phyloP scores from a whole-genome alignment of 2,888 invertebrate genomes.

The Xylota sylvarum region DNA sequence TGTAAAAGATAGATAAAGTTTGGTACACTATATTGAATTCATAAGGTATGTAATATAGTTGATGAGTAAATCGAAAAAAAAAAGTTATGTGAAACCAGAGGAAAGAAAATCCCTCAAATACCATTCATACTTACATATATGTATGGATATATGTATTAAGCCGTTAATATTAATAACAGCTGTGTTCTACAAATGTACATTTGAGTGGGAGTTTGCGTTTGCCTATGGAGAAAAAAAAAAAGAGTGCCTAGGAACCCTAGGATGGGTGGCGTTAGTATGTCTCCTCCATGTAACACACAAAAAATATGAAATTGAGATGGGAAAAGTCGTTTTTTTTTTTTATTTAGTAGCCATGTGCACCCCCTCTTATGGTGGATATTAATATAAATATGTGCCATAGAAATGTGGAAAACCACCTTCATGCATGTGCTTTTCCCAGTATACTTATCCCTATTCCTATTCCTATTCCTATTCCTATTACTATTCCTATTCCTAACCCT shows the following conservation, averaged over 20 bases:
- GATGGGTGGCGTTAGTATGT: background rate
- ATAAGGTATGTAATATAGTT: constrained; percentile 1
- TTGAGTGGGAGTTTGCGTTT: constrained; percentile 24
- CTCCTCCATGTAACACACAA: no score
- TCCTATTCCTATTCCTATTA: no score
- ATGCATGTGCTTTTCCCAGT: constrained; percentile 20
- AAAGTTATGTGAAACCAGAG: no score
- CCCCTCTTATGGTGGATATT: background rate
- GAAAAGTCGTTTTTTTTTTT: background rate
- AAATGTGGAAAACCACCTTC: constrained; percentile 4
- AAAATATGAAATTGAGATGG: background rate
- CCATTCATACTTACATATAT: background rate
- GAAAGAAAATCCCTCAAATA: no score
- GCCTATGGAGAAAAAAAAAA: no score
- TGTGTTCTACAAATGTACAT: constrained; percentile 38
- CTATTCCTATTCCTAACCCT: no score
- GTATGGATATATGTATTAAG: no score
- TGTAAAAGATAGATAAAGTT: no score
- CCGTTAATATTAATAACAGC: constrained; percentile 42
- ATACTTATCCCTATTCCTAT: no score
- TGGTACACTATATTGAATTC: background rate
- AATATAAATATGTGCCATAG: background rate
- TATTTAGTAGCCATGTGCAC: background rate
- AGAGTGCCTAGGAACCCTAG: background rate
- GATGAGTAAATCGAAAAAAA: background rate